A percentile compares a stretch with the other conserved stretches of the same genome.
Conservation (phyloP, 1,140 invertebrate genomes). For the Drosophila burlai region DNA sequence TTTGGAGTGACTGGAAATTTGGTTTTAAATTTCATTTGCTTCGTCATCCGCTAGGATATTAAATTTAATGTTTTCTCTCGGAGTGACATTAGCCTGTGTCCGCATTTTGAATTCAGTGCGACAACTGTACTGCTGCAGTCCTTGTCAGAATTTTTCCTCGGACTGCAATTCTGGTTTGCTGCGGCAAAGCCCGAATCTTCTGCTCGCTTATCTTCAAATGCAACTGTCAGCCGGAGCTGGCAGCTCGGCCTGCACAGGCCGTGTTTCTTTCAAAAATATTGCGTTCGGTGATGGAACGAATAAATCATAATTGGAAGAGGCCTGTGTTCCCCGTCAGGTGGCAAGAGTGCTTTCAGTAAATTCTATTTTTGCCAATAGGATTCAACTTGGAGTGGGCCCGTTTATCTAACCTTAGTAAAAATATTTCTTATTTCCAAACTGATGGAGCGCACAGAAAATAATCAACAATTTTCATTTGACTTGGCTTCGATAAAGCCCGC, state of each 20-base stretch:
- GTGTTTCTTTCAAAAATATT: not conserved
- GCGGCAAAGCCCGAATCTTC: slow-evolving; percentile 14
- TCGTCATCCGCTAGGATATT: slow-evolving; percentile 60
- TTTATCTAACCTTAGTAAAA: slow-evolving; percentile 10
- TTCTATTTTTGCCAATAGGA: slow-evolving; percentile 1
- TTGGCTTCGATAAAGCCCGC: slow-evolving; percentile 46
- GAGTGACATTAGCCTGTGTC: slow-evolving; percentile 58
- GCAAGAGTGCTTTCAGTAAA: not conserved
- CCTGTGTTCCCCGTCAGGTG: not conserved
- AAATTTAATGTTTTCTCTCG: slow-evolving; percentile 69
- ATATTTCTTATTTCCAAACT: slow-evolving; percentile 40
- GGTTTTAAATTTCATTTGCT: slow-evolving; percentile 75
- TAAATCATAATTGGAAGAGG: slow-evolving; percentile 30
- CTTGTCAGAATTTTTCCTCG: slow-evolving; percentile 34
- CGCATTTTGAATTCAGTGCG: slow-evolving; percentile 40
- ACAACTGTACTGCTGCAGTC: slow-evolving; percentile 49
- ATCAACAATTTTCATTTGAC: slow-evolving; percentile 72
- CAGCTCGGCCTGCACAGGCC: not conserved
- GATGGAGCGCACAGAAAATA: slow-evolving; percentile 52
- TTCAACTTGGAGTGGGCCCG: not conserved
- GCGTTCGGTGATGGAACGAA: slow-evolving; percentile 5
- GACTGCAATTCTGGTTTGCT: slow-evolving; percentile 45
- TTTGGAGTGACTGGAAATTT: slow-evolving; percentile 50
- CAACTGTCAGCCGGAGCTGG: slow-evolving; percentile 46
- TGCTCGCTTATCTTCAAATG: slow-evolving; percentile 51